These are phyloP conservation scores for Scarus forsteni DNA, from an alignment of 2,797 vertebrate genomes.

Conservation along the genomic window DNA sequence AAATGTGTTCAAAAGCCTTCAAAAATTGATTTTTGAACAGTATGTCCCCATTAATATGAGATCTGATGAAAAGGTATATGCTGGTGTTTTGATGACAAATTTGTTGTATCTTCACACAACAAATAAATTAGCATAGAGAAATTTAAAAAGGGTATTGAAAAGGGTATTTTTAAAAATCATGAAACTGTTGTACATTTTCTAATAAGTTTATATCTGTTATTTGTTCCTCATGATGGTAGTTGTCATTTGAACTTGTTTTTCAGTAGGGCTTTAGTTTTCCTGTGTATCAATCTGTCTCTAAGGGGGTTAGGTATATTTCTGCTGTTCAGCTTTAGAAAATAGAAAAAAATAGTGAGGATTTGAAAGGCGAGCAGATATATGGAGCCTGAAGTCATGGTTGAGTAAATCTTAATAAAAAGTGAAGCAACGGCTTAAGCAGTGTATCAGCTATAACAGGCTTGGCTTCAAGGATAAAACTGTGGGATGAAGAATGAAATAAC, in stretches of 20 bases:
- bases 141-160: no score
- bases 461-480: slow-evolving; percentile 38
- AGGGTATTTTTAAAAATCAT: no score
- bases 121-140: no score
- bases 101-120: no score
- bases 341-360: slow-evolving; percentile 15
- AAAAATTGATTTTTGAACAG: no score
- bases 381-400: slow-evolving; percentile 47
- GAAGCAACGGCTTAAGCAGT: slow-evolving; percentile 20
- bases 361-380: slow-evolving; percentile 49
- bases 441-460: slow-evolving; percentile 37
- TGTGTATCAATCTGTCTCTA: not conserved
- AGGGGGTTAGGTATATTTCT: slow-evolving; percentile 14
- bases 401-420: slow-evolving; percentile 57
- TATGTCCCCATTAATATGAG: no score
- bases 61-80: no score
- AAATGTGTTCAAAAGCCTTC: no score
- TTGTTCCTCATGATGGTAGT: no score
- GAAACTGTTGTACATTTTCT: no score
- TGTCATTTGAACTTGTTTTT: slow-evolving; percentile 3
- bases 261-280: not conserved
- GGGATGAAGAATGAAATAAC: slow-evolving; percentile 53
- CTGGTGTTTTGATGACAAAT: no score
- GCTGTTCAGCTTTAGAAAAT: slow-evolving; percentile 11
- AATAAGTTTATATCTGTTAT: no score